Conservation (phyloP, 1,140 invertebrate species). For the Lamellibrachia luymesi region DNA sequence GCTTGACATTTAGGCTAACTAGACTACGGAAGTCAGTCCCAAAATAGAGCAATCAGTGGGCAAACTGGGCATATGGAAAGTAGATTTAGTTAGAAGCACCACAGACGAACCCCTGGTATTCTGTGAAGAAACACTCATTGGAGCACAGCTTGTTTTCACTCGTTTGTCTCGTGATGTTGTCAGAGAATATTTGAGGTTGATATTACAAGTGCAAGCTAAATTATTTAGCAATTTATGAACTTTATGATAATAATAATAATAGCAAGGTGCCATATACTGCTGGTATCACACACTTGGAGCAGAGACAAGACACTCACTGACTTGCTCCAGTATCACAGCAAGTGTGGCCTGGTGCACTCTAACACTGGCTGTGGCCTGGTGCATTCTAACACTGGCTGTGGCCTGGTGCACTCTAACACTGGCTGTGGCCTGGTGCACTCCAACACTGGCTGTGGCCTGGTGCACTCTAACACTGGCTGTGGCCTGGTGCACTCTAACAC, state of each 20-base stretch:
- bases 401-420: too few species aligned
- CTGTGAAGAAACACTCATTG: not conserved
- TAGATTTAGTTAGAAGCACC: not conserved
- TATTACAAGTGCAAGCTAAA: not conserved
- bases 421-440: too few species aligned
- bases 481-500: too few species aligned
- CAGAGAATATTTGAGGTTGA: not conserved
- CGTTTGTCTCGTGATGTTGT: not conserved
- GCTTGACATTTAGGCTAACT: slow-evolving; percentile 4
- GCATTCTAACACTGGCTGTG: too few species aligned
- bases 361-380: too few species aligned
- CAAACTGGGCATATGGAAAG: not conserved
- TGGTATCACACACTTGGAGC: not conserved
- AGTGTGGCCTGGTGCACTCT: too few species aligned
- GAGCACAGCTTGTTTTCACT: not conserved
- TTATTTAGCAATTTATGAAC: not conserved
- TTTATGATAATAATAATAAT: not conserved
- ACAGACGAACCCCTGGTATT: not conserved
- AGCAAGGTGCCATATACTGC: not conserved
- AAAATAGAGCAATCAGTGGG: not conserved
- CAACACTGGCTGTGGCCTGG: too few species aligned
- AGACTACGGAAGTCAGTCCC: not conserved
- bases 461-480: too few species aligned
- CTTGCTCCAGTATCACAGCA: too few species aligned
- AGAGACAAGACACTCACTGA: too few species aligned